These are phyloP conservation scores for Nicator chloris DNA, from an alignment of 2,113 vertebrate species.

Conservation along the genomic window DNA sequence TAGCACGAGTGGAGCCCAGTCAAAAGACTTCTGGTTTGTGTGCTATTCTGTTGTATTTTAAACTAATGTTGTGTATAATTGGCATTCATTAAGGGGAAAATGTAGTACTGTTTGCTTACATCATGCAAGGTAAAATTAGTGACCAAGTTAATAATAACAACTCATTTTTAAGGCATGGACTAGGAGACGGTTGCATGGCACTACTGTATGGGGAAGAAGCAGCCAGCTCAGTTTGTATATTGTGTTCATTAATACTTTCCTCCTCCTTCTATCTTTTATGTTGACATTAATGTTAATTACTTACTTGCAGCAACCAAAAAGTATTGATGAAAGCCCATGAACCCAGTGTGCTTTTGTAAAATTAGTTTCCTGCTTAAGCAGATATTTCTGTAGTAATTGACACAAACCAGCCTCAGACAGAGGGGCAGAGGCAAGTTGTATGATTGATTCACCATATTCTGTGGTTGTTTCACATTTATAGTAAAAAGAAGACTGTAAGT, in stretches of 20 bases:
- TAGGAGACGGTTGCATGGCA: neutral
- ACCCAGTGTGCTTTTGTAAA: neutral
- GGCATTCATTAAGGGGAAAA: neutral
- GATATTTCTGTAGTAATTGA: conserved; percentile 48
- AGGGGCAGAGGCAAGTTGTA: neutral
- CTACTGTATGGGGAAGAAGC: neutral
- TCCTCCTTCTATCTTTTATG: neutral
- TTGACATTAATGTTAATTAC: conserved; percentile 41
- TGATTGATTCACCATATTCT: conserved; percentile 21
- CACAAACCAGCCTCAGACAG: neutral
- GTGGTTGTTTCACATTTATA: neutral
- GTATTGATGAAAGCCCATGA: conserved; percentile 11
- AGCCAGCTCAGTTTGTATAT: neutral
- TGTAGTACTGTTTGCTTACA: neutral
- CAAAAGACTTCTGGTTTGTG: conserved; percentile 4
- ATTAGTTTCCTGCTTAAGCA: conserved; percentile 41
- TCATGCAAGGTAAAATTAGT: conserved; percentile 12
- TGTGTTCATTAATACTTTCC: neutral
- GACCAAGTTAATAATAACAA: neutral
- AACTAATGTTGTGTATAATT: neutral
- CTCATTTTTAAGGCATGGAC: neutral
- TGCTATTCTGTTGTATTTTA: neutral
- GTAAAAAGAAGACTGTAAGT: neutral
- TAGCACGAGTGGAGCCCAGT: neutral
- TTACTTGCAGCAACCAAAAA: conserved; percentile 38